Conservation (phyloP, 2,113 vertebrate species). For the Nibea albiflora region DNA sequence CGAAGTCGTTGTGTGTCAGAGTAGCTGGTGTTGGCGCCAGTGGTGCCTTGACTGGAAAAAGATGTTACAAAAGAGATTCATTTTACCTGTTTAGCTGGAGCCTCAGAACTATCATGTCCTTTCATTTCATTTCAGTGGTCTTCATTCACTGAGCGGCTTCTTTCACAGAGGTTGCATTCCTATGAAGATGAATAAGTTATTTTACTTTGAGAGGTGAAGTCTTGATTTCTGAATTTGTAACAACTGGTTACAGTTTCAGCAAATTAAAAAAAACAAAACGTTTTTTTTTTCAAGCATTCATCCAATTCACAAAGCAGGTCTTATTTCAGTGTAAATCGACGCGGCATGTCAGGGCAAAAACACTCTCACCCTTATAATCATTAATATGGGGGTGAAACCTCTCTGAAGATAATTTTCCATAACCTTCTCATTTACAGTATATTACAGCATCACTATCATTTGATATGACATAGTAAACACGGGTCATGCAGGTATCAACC, state of each 20-base stretch:
- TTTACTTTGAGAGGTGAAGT: background rate
- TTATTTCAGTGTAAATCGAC: background rate
- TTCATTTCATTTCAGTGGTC: too few relatives aligned
- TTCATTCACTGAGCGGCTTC: background rate
- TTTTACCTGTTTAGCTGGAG: slow-evolving; percentile 4
- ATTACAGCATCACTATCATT: background rate
- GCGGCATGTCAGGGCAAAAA: slow-evolving; percentile 12
- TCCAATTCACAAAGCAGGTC: background rate
- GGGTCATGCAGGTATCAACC: background rate
- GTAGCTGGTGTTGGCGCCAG: background rate
- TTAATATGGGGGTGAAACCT: background rate
- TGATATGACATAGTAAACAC: slow-evolving; percentile 15
- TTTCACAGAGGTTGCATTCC: background rate
- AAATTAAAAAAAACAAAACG: too few relatives aligned
- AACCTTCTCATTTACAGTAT: background rate
- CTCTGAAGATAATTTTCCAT: background rate
- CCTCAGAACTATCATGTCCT: background rate
- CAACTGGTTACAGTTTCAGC: too few relatives aligned
- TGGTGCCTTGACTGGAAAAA: background rate
- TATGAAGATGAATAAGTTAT: background rate
- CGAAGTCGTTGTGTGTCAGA: too few relatives aligned
- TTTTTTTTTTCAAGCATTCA: background rate
- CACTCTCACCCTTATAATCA: background rate
- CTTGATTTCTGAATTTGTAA: background rate
- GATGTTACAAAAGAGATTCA: background rate